Evolutionary conservation across 2,888 invertebrate species (phyloP).

Genomic region (Leucophora obtusa): DNA sequence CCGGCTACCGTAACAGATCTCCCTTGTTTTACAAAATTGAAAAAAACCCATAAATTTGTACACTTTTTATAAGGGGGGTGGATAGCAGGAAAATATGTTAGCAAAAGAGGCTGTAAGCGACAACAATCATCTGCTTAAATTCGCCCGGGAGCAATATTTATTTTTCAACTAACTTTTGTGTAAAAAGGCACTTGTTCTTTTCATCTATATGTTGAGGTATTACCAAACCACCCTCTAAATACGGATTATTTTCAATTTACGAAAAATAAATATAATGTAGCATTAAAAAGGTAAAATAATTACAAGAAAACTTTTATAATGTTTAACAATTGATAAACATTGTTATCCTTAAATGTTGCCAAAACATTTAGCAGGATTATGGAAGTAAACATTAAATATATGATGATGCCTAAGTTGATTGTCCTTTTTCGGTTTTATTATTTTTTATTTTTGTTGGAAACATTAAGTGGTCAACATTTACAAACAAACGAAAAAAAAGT

Average conservation of each 20-base stretch:
- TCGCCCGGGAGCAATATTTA: conserved; percentile 77
- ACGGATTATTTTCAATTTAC: conserved; percentile 58
- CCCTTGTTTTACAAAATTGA: conserved; percentile 2
- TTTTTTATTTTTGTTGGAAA: not conserved
- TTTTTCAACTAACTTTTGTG: conserved; percentile 31
- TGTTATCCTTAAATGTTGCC: conserved; percentile 55
- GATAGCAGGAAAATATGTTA: not conserved
- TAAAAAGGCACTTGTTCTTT: conserved; percentile 50
- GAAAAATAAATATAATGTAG: conserved; percentile 33
- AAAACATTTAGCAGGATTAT: conserved; percentile 54
- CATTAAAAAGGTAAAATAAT: conserved; percentile 39
- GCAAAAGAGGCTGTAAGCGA: conserved; percentile 46
- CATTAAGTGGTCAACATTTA: conserved; percentile 2
- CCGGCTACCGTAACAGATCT: not conserved
- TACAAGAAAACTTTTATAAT: conserved; percentile 16
- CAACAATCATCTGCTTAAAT: conserved; percentile 74
- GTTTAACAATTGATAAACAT: conserved; percentile 44
- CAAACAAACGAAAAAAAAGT: not conserved
- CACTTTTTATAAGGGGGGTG: conserved; percentile 22
- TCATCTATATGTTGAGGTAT: not conserved
- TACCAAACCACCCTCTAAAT: conserved; percentile 39
- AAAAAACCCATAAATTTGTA: conserved; percentile 48
- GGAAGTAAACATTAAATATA: conserved; percentile 28
- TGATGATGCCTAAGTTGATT: conserved; percentile 16
- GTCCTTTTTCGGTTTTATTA: not conserved